Evolutionary conservation across 2,113 vertebrate genomes (phyloP).

Genomic region (Sinocyclocheilus anshuiensis): DNA sequence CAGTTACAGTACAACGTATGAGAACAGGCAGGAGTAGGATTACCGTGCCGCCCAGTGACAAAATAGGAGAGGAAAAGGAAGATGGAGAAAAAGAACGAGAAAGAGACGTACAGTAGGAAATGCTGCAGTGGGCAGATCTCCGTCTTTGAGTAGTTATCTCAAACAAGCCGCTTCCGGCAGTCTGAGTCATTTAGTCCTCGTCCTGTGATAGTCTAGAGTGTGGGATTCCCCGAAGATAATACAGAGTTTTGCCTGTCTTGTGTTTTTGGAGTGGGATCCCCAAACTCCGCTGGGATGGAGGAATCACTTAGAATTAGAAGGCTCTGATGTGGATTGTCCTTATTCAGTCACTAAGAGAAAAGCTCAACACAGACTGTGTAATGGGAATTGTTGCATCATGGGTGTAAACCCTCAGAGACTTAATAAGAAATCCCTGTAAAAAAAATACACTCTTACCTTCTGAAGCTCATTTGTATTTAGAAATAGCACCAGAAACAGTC

Average conservation of each 20-base stretch:
- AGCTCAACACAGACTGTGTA: background rate
- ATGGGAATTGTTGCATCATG: conserved; percentile 11
- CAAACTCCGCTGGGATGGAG: background rate
- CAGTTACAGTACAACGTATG: conserved; percentile 77
- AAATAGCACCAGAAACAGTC: conserved; percentile 46
- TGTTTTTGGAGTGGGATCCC: conserved; percentile 10
- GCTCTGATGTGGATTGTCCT: background rate
- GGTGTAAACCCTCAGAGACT: background rate
- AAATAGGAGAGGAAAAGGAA: conserved; percentile 47
- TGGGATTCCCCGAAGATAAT: conserved; percentile 26
- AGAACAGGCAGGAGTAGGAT: conserved; percentile 86
- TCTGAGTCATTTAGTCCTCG: conserved; percentile 6
- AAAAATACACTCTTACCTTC: conserved; percentile 9
- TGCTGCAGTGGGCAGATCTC: conserved; percentile 6
- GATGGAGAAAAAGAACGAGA: conserved; percentile 31
- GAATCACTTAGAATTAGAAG: background rate
- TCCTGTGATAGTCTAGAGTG: conserved; percentile 25
- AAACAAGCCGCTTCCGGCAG: conserved; percentile 50
- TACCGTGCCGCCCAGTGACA: conserved; percentile 80
- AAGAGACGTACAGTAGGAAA: conserved; percentile 34
- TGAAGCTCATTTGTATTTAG: conserved; percentile 24
- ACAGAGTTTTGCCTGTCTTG: background rate
- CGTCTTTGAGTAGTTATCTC: conserved; percentile 35
- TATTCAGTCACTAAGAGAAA: background rate
- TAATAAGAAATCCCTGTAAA: background rate